These are phyloP conservation scores for Carassius auratus DNA, from an alignment of 2,113 vertebrate species.

Conservation along the genomic window DNA sequence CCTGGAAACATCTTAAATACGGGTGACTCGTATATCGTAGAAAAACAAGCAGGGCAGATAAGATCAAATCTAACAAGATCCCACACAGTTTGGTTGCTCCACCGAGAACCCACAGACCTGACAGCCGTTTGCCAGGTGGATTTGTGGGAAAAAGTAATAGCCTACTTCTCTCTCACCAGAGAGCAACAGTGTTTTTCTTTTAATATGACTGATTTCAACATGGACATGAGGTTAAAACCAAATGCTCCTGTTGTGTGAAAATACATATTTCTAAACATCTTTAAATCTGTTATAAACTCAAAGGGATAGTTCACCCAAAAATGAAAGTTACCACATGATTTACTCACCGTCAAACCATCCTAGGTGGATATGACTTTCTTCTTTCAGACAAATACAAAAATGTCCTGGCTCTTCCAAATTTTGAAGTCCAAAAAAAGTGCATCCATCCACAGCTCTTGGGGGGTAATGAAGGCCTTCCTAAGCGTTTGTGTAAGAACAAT, in stretches of 20 bases:
- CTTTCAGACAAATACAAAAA: no score
- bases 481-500: no score
- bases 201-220: neutral
- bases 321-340: no score
- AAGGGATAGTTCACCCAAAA: no score
- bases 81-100: constrained; percentile 49
- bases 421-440: no score
- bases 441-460: no score
- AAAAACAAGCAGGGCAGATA: constrained; percentile 63
- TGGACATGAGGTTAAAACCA: neutral
- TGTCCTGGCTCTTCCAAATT: no score
- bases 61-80: constrained; percentile 60
- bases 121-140: constrained; percentile 63
- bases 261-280: neutral
- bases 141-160: neutral
- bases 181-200: neutral
- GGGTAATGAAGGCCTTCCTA: no score
- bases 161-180: neutral
- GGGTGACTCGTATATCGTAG: constrained; percentile 56
- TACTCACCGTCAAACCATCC: no score
- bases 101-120: constrained; percentile 59
- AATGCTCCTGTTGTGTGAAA: neutral
- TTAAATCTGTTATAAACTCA: neutral
- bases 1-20: constrained; percentile 52
- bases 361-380: no score